A percentile compares a stretch with the other conserved stretches of the same genome.
Conservation (phyloP, 1,140 invertebrate genomes). For the Drosophila pseudoobscura region DNA sequence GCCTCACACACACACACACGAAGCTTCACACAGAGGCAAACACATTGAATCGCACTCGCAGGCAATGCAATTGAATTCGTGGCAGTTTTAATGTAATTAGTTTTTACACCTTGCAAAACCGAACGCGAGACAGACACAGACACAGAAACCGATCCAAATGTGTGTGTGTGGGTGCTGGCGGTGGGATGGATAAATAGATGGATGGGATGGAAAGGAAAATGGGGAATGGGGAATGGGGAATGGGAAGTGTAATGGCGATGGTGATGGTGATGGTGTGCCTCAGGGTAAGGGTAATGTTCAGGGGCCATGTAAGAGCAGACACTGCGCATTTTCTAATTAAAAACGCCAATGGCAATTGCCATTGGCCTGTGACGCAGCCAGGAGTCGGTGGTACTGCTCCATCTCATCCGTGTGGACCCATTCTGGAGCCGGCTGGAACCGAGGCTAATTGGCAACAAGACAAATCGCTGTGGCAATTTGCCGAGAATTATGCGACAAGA, state of each 20-base stretch:
- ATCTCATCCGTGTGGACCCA: slow-evolving; percentile 19
- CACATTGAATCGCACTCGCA: slow-evolving; percentile 30
- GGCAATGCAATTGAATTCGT: slow-evolving; percentile 78
- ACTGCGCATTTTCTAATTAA: slow-evolving; percentile 72
- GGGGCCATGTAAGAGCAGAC: slow-evolving; percentile 10
- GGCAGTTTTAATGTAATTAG: slow-evolving; percentile 81
- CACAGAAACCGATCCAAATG: slow-evolving; percentile 26
- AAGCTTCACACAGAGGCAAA: slow-evolving; percentile 1
- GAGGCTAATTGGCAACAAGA: slow-evolving; percentile 76
- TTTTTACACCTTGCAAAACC: slow-evolving; percentile 77
- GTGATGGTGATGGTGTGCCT: not conserved
- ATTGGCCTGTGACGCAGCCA: slow-evolving; percentile 44
- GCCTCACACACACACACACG: slow-evolving; percentile 23
- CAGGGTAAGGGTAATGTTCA: not conserved
- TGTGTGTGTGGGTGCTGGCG: slow-evolving; percentile 3
- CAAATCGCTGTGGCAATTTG: slow-evolving; percentile 76
- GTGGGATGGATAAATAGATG: not conserved
- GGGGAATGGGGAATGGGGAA: not conserved
- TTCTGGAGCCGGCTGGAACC: slow-evolving; percentile 21
- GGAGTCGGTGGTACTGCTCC: not conserved
- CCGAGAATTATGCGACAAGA: slow-evolving; percentile 75
- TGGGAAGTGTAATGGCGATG: not conserved
- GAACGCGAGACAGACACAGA: slow-evolving; percentile 24
- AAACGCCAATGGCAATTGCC: slow-evolving; percentile 74
- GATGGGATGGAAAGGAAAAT: not conserved